Base-by-base conservation (phyloP, 2,888 invertebrate species). In the Colletes collaris region DNA sequence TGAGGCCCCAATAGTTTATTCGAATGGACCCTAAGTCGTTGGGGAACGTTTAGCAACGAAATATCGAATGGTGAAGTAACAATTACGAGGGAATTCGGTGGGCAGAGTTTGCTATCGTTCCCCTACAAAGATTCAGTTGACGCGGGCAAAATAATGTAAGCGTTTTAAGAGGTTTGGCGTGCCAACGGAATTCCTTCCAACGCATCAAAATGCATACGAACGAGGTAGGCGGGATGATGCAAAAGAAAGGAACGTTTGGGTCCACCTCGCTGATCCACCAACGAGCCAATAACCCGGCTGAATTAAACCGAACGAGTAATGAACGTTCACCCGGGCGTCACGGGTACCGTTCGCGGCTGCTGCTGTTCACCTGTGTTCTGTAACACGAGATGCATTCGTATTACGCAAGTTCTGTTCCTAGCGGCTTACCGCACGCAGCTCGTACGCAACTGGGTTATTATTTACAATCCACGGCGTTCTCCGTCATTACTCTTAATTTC, bases 341-440 rank as follows among this genome's bases (percentile, higher is more conserved):
- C 37, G 69, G 56, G 69, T 73, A 53, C 62, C 63, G 13, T 27
- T 6, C 44, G 66, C 10, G 53, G 69, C 40, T 46, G 50, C 62
- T 50, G 66, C 59, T 83, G 82, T 76, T 88, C 88, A 89, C 90
- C 89, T 88, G 87, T 86, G 75, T 81, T 83, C 83, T 83, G 91
- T 91, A 91, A 91, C 83, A 78, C 83, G 90, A 91, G 90, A 90
- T 88, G 85, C 84, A 86, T 86, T 87, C 73, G 76, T 79, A 81
- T 91, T 91, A 86, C 89, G 88, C 87, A 91, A 88, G 79, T 27
- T 27, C 8, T 63, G 67, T 78, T 82, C 81, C 81, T 16, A 81
- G 88, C 83, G 83, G 86, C 81, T 84, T 81, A 88, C 89, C 89
- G 80, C 89, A 87, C 78, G 84, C 77, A 81, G 76, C 86, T 76